A percentile compares a stretch with the other conserved stretches of the same genome.
Conservation (phyloP, 2,113 vertebrate species). For the Muntiacus muntjak region DNA sequence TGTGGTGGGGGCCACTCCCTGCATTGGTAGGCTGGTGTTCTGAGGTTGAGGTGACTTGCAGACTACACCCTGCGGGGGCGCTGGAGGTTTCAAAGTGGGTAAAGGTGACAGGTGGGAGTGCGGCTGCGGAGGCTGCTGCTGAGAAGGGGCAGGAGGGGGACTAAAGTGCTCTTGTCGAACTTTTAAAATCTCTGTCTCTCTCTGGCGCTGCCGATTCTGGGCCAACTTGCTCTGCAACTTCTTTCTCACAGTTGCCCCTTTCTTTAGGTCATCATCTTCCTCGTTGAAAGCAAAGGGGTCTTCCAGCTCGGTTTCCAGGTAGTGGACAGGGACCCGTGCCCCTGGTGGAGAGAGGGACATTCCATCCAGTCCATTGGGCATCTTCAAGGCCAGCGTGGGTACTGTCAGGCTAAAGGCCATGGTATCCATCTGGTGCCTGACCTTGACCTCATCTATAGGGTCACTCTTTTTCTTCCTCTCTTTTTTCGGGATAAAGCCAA, state of each 20-base stretch:
- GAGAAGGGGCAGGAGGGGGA: constrained; percentile 85
- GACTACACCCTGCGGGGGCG: constrained; percentile 90
- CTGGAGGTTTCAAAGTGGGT: constrained; percentile 84
- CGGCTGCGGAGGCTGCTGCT: constrained; percentile 82
- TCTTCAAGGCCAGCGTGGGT: constrained; percentile 94
- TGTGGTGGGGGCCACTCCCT: constrained; percentile 87
- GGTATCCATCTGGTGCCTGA: constrained; percentile 92
- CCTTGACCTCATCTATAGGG: constrained; percentile 92
- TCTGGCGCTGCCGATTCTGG: constrained; percentile 89
- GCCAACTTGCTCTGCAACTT: constrained; percentile 93
- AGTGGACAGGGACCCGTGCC: constrained; percentile 89
- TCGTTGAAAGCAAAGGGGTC: constrained; percentile 98
- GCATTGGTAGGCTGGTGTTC: constrained; percentile 91
- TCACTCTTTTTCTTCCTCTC: constrained; percentile 99
- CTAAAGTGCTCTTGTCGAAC: constrained; percentile 96
- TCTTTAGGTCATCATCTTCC: constrained; percentile 91
- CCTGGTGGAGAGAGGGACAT: constrained; percentile 92
- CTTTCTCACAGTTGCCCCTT: constrained; percentile 90
- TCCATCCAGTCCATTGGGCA: constrained; percentile 94
- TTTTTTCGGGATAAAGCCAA: constrained; percentile 99
- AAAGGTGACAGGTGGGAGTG: constrained; percentile 82
- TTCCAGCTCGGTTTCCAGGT: constrained; percentile 91
- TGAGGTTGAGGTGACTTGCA: constrained; percentile 97
- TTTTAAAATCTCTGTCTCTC: constrained; percentile 92
- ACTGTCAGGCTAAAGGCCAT: constrained; percentile 96